Percentiles rank a stretch among this genome's conserved stretches.
Conservation (phyloP, 2,113 vertebrate genomes). For the Sander vitreus region DNA sequence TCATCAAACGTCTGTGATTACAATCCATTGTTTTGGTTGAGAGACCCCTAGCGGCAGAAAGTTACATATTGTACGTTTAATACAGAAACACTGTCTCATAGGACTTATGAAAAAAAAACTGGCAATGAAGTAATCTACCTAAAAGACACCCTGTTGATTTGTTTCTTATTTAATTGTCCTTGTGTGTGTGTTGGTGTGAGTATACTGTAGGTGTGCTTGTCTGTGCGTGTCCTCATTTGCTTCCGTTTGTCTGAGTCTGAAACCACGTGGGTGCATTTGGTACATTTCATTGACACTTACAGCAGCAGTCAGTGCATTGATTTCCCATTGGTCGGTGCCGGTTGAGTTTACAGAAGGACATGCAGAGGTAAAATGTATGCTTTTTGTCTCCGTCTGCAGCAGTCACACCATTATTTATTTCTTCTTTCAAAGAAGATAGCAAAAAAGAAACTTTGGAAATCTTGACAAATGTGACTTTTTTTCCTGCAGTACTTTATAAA, state of each 20-base stretch:
- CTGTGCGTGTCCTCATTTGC: constrained; percentile 46
- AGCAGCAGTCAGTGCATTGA: constrained; percentile 76
- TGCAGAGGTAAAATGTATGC: constrained; percentile 51
- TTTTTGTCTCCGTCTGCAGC: constrained; percentile 4
- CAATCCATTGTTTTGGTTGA: too few relatives aligned
- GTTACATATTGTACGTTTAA: too few relatives aligned
- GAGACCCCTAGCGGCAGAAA: too few relatives aligned
- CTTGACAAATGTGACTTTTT: constrained; percentile 1
- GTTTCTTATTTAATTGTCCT: too few relatives aligned
- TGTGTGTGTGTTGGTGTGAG: constrained; percentile 7
- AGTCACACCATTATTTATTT: constrained; percentile 15
- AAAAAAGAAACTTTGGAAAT: constrained; percentile 32
- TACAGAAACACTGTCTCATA: too few relatives aligned
- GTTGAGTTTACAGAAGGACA: constrained; percentile 70
- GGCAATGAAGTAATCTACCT: too few relatives aligned
- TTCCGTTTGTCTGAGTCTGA: constrained; percentile 58
- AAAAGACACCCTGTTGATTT: too few relatives aligned
- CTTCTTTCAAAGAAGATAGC: not conserved
- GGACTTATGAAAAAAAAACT: too few relatives aligned
- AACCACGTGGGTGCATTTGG: constrained; percentile 61
- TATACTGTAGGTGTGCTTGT: not conserved
- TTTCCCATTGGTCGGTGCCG: constrained; percentile 78
- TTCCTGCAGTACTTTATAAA: not conserved
- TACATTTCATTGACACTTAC: constrained; percentile 71
- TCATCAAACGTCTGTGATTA: too few relatives aligned